These are phyloP conservation scores for Oncorhynchus mykiss DNA, from an alignment of 2,113 vertebrate genomes.

Conservation along the genomic window DNA sequence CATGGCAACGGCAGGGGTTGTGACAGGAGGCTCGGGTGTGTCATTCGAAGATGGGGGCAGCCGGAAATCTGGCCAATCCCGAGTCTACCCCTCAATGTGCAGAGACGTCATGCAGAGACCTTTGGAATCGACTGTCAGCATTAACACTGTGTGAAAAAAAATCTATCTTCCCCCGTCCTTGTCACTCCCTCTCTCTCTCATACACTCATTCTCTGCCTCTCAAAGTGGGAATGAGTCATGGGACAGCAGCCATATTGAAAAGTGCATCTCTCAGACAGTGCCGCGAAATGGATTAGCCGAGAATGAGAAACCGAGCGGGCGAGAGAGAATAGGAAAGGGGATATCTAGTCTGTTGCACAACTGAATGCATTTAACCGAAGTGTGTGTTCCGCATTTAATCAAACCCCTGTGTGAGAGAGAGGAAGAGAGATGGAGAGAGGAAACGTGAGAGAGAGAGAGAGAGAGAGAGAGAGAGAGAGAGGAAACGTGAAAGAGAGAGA, in stretches of 20 bases:
- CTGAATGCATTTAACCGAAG: no score
- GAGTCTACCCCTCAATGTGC: no score
- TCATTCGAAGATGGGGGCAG: not conserved
- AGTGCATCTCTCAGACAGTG: not conserved
- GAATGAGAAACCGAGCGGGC: not conserved
- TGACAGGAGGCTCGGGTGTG: not conserved
- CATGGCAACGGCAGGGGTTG: not conserved
- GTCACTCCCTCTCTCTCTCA: not conserved
- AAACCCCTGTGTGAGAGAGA: not conserved
- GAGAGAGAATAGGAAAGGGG: not conserved
- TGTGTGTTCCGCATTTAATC: no score
- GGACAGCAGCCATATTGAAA: slow-evolving; percentile 1
- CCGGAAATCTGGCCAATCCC: not conserved
- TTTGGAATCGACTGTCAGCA: not conserved
- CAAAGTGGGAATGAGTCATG: not conserved
- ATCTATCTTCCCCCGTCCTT: not conserved
- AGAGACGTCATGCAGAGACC: not conserved
- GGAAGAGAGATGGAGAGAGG: not conserved
- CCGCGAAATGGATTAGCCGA: not conserved
- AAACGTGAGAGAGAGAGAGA: not conserved
- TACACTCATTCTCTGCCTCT: not conserved
- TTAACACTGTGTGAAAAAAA: not conserved
- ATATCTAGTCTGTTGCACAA: no score
- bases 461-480: not conserved
- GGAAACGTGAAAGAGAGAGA: not conserved